phyloP scores from a whole-genome alignment of 92 coral and sea anemone species.

The Muricea muricata region DNA sequence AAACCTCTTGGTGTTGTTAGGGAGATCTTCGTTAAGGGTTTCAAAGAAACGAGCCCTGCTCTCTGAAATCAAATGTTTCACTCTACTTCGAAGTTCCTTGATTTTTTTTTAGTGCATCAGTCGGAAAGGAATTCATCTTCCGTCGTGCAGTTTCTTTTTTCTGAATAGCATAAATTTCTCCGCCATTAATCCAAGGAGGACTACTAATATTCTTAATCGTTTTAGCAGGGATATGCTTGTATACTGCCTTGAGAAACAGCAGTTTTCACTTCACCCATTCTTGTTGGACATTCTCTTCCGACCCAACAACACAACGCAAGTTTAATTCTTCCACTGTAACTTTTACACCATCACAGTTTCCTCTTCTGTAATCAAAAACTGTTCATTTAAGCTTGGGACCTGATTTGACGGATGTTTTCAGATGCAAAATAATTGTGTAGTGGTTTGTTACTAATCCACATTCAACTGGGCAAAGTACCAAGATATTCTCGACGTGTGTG shows the following conservation, averaged over 20 bases:
- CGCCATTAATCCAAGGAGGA: conserved; percentile 42
- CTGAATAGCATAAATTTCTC: conserved; percentile 25
- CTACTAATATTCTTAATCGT: neutral
- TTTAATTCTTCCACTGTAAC: neutral
- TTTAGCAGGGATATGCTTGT: neutral
- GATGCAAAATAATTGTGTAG: too few species aligned
- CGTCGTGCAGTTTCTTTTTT: conserved; percentile 38
- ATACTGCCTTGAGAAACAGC: conserved; percentile 33
- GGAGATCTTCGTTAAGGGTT: neutral
- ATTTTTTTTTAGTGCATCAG: conserved; percentile 14
- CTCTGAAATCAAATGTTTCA: conserved; percentile 17
- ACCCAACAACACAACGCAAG: conserved; percentile 30
- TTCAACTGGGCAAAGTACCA: too few species aligned
- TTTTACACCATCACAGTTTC: neutral
- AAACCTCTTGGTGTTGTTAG: conserved; percentile 17
- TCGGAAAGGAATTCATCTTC: conserved; percentile 14
- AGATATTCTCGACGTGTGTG: too few species aligned
- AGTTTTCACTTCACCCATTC: conserved; percentile 59
- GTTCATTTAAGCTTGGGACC: neutral
- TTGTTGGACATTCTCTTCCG: conserved; percentile 35
- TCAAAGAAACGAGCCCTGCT: conserved; percentile 25
- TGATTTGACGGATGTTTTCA: neutral
- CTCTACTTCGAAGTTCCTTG: conserved; percentile 10
- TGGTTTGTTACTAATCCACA: too few species aligned
- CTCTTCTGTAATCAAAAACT: neutral